A percentile compares a stretch with the other conserved stretches of the same genome.
Conservation (phyloP, 92 coral and sea anemone genomes). For the Heteractis magnifica region DNA sequence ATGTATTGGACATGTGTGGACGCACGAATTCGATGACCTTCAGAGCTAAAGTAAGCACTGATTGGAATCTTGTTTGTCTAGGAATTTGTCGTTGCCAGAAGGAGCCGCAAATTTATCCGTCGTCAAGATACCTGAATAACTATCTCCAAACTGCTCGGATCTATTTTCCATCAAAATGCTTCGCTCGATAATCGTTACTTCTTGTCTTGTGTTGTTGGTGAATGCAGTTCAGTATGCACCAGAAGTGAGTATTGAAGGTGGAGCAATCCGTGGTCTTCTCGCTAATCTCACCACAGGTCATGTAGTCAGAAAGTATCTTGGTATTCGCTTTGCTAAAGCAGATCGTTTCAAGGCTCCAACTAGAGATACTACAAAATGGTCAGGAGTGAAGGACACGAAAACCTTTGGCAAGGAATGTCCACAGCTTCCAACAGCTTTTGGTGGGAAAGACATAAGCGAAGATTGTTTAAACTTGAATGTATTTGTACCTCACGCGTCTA, state of each 20-base stretch:
- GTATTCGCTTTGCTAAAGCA: conserved; percentile 30
- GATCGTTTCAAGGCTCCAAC: conserved; percentile 31
- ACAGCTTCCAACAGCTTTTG: background rate
- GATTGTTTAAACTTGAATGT: conserved; percentile 51
- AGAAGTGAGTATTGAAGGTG: background rate
- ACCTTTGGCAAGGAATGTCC: conserved; percentile 7
- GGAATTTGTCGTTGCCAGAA: no score
- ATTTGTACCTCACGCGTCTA: conserved; percentile 32
- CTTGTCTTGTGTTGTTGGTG: background rate
- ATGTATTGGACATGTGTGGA: no score
- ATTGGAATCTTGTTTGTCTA: no score
- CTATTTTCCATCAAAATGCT: background rate
- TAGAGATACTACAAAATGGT: background rate
- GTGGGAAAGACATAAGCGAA: conserved; percentile 37
- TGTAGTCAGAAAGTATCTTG: conserved; percentile 13
- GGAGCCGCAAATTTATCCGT: no score
- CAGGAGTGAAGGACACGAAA: background rate
- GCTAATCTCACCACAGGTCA: conserved; percentile 7
- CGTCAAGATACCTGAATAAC: no score
- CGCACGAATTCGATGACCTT: no score
- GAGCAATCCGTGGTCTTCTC: background rate
- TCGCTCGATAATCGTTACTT: background rate
- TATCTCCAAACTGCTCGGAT: no score
- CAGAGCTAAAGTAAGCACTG: no score
- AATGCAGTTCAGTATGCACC: conserved; percentile 11